phyloP scores from a whole-genome alignment of 2,797 vertebrate genomes.

The Sebastes hubbsi region DNA sequence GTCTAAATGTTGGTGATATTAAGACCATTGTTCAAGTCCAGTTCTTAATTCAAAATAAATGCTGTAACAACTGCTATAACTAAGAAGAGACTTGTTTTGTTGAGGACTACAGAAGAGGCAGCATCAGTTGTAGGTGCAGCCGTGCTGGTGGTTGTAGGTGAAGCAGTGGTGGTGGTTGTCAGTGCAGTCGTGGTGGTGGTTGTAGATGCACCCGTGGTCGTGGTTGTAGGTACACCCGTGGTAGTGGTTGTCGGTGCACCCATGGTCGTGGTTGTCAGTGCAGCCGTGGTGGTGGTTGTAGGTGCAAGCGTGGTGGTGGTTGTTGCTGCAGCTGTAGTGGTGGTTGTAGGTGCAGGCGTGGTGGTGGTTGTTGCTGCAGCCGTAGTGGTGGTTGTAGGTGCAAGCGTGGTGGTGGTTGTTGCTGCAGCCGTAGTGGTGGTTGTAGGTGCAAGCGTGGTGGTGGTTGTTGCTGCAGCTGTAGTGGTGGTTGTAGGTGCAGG shows the following conservation, averaged over 20 bases:
- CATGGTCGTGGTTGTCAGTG: too few species aligned
- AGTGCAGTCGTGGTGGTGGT: too few species aligned
- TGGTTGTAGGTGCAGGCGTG: fast-evolving
- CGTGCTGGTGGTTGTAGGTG: not conserved
- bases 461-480: fast-evolving
- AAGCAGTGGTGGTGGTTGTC: not conserved
- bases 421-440: fast-evolving
- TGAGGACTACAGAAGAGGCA: not conserved
- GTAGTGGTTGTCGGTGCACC: fast-evolving
- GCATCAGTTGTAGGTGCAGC: too few species aligned
- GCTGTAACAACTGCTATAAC: not conserved
- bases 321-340: fast-evolving
- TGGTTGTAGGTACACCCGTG: fast-evolving
- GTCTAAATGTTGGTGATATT: not conserved
- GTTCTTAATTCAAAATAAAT: not conserved
- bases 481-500: not conserved
- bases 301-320: too few species aligned
- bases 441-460: fast-evolving
- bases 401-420: fast-evolving
- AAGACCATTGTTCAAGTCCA: not conserved
- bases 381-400: fast-evolving
- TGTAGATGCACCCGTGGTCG: fast-evolving
- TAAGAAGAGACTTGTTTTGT: not conserved
- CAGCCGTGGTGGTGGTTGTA: fast-evolving
- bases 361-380: too few species aligned